Evolutionary conservation across 2,113 vertebrate species (phyloP), one percentile per base, ranked within the genome.

Genomic region (Ictidomys tridecemlineatus): DNA sequence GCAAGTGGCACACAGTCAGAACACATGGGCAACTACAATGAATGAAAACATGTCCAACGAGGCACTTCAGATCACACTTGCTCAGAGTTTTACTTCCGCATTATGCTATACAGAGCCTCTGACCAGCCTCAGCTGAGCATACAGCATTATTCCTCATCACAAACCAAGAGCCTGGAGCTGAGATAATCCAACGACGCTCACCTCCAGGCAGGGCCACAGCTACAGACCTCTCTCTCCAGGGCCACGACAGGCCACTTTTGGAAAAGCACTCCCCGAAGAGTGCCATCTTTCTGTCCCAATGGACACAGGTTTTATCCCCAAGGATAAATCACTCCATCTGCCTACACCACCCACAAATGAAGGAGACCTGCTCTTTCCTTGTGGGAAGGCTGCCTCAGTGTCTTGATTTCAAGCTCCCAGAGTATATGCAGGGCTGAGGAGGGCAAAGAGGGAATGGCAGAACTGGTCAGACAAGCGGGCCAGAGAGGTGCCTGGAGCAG

Each of bases 41-140:
- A 77, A 28, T 2, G 74, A 51, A 13, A 70, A 48, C 4, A 58
- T 22, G 4, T 37, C 74, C 42, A 79, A 74, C 0, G 1, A 85
- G 63, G 61, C 83, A 28, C 45, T 94, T 85, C 93, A 80, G 74
- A 85, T 89, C 17, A 34, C 45, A 82, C 73, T 34, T 85, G 87
- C 92, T 89, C 1, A 1, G 73, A 61, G 28, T 45, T 85, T 84
- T 77, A 91, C 70, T 87, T 76, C 78, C 48, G 24, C 32, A 82
- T 69, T 32, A 53, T 69, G 85, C 83, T 84, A 92, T 12, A n/a
- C n/a, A 69, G 14, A 82, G 78, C 39, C 76, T 63, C 69, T 82
- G 37, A 80, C 82, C 20, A 85, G 56, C 42, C 74, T 96, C 32
- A 17, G 24, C 45, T 37, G 32, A 87, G 74, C 90, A 96, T 63